Percentiles rank a stretch among this genome's conserved stretches.
Conservation (phyloP, 2,797 vertebrate species). For the Amblyopsis hoosieri region DNA sequence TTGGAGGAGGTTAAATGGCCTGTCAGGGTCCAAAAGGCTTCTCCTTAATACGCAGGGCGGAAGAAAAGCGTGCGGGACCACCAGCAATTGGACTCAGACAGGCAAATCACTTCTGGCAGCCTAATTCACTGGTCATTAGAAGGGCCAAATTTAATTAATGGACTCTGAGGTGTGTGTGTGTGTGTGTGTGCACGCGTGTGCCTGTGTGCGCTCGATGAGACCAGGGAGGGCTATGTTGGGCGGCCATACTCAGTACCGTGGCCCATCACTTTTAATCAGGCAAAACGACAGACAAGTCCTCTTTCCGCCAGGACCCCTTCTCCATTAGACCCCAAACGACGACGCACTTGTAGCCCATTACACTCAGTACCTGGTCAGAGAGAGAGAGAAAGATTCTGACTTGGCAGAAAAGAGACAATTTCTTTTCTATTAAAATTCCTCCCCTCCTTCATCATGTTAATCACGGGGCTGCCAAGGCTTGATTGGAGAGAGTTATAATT, state of each 20-base stretch:
- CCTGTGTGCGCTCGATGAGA: slow-evolving; percentile 38
- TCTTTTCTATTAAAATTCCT: slow-evolving; percentile 65
- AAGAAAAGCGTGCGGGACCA: slow-evolving; percentile 55
- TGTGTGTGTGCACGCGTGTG: background rate
- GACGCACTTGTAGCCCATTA: slow-evolving; percentile 77
- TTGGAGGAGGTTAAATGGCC: slow-evolving; percentile 39
- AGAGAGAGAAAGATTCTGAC: background rate
- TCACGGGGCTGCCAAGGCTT: slow-evolving; percentile 64
- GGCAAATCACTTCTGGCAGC: slow-evolving; percentile 80
- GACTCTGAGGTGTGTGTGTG: slow-evolving; percentile 48
- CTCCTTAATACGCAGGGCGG: slow-evolving; percentile 59
- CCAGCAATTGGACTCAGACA: slow-evolving; percentile 50
- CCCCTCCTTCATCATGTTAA: slow-evolving; percentile 48
- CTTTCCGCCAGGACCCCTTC: slow-evolving; percentile 55
- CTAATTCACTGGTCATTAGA: slow-evolving; percentile 81
- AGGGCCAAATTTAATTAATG: slow-evolving; percentile 81
- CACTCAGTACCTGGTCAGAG: slow-evolving; percentile 64
- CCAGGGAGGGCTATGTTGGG: slow-evolving; percentile 47
- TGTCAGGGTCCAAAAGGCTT: slow-evolving; percentile 40
- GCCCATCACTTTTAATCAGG: slow-evolving; percentile 82
- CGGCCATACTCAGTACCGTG: slow-evolving; percentile 58
- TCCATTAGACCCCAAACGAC: slow-evolving; percentile 63
- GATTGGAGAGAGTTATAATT: slow-evolving; percentile 54
- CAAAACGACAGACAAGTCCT: slow-evolving; percentile 66
- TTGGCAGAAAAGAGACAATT: slow-evolving; percentile 30